These are phyloP conservation scores for Seriola rivoliana DNA, from an alignment of 2,113 vertebrate genomes.

Conservation along the genomic window DNA sequence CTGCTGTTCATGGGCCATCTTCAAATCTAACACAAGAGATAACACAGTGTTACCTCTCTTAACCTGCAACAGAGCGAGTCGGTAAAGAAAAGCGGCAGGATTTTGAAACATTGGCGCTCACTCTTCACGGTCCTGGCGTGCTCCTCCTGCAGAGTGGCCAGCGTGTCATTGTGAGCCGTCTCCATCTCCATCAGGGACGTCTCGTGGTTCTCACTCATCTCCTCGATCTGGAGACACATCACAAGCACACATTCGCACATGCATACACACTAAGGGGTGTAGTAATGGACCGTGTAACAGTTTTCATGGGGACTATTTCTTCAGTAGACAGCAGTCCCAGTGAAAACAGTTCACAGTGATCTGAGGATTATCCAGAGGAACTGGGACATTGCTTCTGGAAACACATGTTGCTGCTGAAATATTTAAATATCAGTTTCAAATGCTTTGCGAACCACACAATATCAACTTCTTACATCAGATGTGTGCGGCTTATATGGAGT, in stretches of 20 bases:
- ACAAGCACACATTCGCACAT: background rate
- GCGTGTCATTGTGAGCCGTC: constrained; percentile 84
- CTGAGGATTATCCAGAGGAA: background rate
- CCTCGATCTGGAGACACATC: constrained; percentile 86
- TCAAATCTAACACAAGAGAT: constrained; percentile 86
- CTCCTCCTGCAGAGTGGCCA: constrained; percentile 90
- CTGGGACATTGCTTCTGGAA: no score
- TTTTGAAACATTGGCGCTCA: constrained; percentile 65
- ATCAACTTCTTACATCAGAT: no score
- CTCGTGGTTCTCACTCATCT: constrained; percentile 89
- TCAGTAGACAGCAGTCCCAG: no score
- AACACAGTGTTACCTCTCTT: background rate
- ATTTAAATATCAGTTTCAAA: background rate
- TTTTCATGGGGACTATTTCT: no score
- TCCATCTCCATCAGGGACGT: constrained; percentile 88
- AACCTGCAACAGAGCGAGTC: background rate
- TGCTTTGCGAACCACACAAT: background rate
- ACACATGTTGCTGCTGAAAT: background rate
- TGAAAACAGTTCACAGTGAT: no score
- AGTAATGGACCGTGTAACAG: no score
- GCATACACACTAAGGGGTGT: background rate
- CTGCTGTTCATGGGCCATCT: constrained; percentile 91
- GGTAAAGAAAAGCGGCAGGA: background rate
- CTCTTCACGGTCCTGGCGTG: constrained; percentile 91
- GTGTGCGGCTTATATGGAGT: no score